Evolutionary conservation across 2,113 vertebrate species (phyloP), one percentile per base, ranked within the genome.

Genomic region (Labrus mixtus): DNA sequence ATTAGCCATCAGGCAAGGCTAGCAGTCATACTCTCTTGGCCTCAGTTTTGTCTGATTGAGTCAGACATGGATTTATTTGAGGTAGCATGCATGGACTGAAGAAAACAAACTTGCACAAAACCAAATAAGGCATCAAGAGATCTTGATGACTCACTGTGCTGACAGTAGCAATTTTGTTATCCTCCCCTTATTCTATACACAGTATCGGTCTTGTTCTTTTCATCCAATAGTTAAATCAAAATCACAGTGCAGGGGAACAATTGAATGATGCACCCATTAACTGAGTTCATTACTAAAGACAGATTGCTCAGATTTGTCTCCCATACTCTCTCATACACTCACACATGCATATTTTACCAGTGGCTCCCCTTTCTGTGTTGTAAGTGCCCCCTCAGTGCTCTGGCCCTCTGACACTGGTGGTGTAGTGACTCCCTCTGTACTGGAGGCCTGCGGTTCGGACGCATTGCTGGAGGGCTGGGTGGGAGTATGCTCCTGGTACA

Each of bases 401-500:
- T 87, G 89, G 66, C 82, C 25, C 0, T 92, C 92, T 25, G 91
- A 87, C 29, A 90, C 81, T 22, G 85, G 76, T 43, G 85, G 69
- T 0, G 90, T 86, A 64, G 72, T 19, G 55, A 82, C 73, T 3
- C 83, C 91, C 55, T 99, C 97, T 3, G 89, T 36, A 22, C 95
- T 93, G 0, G 94, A 93, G 43, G 89, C 86, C n/a, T 90, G 93
- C 1, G 93, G 89, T 36, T 97, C 97, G 0, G 95, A 91, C 0
- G 94, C 92, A 41, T 93, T 90, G 0, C 93, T 93, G 0, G 93
- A 93, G 1, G 95, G 88, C 16, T 96, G 95, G 39, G 95, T 93
- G 0, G 96, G 96, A 19, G 94, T 82, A 0, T 97, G 96, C 64
- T 99, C 98, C 91, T 99, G 98, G 87, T 99, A 99, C 6, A 99